Base-by-base conservation (phyloP, 2,113 vertebrate species). In the Drymodes brunneopygia region DNA sequence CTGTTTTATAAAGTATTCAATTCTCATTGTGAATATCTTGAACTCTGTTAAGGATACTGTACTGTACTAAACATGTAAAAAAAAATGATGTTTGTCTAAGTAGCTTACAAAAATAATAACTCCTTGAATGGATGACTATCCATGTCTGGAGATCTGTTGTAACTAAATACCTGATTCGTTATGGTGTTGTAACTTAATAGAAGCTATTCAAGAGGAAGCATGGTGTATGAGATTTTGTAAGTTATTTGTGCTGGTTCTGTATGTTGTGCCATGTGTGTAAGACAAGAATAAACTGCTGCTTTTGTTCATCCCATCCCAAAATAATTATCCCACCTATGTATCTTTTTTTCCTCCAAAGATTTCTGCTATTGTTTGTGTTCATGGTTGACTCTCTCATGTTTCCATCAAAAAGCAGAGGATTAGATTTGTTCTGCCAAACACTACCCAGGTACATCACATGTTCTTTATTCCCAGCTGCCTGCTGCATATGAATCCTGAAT, bases 251-350 rank as follows among this genome's bases (percentile, higher is more conserved):
- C 97, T 95, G 96, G 97, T 98, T 97, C 94, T 98, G 97, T 98
- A 97, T 97, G 97, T 97, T 97, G 98, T 98, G 96, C 96, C 97
- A 96, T 91, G 94, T 98, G 96, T 98, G 98, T 98, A 98, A 97
- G 93, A 98, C 95, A 97, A 96, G 90, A 98, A 98, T 98, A 98
- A 98, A 98, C 74, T 95, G 95, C 97, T 98, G 97, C 97, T 98
- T 98, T 98, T 85, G 67, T 95, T 96, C 97, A 98, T 97, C 19
- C 24, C 74, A 94, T 96, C 53, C 90, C 56, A 94, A 78, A 70
- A 78, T 42, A 95, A 77, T 87, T 71, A 93, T 92, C 88, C 65
- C 94, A 94, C 40, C 29, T 85, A 48, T 57, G 74, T 90, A 80
- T 82, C 60, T 75, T 79, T 77, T 67, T 80, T 47, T 35, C 42